Percentiles rank a stretch among this genome's conserved stretches.
Evolutionary conservation across 1,140 invertebrate genomes (phyloP).

Genomic region (Trichomalopsis sarcophagae): DNA sequence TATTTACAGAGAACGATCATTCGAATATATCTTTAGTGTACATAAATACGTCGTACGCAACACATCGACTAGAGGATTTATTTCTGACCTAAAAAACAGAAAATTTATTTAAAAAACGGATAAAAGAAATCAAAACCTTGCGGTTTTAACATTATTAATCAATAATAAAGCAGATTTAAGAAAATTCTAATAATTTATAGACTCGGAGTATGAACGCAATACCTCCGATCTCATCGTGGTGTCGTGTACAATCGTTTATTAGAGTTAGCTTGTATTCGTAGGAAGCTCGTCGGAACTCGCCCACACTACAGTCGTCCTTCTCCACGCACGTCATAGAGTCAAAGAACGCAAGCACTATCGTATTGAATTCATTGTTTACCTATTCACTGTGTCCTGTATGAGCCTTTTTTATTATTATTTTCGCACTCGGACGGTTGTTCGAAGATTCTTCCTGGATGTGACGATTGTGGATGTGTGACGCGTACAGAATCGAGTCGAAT

Average conservation of each 20-base stretch:
- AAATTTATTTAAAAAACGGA: background rate
- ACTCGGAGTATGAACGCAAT: background rate
- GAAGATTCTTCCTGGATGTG: conserved; percentile 15
- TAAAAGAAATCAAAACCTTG: background rate
- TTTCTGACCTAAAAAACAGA: background rate
- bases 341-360: background rate
- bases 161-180: background rate
- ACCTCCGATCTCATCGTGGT: conserved; percentile 24
- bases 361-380: background rate
- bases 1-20: conserved; percentile 68
- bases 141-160: background rate
- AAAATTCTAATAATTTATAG: background rate
- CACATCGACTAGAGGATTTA: conserved; percentile 46
- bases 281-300: conserved; percentile 55
- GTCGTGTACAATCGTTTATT: conserved; percentile 36
- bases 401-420: background rate
- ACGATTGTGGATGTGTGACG: conserved; percentile 15
- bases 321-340: background rate
- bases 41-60: conserved; percentile 57
- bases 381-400: background rate
- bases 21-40: conserved; percentile 63
- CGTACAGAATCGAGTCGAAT: conserved; percentile 12
- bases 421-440: conserved; percentile 35
- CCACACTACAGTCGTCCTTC: background rate
- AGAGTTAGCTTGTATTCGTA: conserved; percentile 40